Conservation (phyloP, 2,113 vertebrate genomes). For the Pantherophis guttatus region DNA sequence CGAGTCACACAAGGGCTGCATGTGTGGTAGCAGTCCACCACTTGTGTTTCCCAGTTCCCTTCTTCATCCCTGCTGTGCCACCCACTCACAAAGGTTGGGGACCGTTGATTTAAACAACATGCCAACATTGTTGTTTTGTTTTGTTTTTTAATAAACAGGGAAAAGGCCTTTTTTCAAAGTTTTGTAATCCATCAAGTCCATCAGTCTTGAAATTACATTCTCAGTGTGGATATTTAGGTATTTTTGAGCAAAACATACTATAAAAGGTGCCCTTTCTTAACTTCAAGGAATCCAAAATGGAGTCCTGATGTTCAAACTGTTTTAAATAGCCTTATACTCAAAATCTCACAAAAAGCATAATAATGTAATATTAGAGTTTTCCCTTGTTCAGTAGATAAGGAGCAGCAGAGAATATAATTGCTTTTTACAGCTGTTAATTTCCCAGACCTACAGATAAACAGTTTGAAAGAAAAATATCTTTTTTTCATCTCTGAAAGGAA, state of each 20-base stretch:
- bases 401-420: neutral
- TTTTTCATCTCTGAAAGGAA: neutral
- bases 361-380: neutral
- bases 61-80: too few species aligned
- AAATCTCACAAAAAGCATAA: neutral
- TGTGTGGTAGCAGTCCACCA: too few species aligned
- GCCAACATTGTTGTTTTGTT: neutral
- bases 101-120: neutral
- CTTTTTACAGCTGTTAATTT: constrained; percentile 15
- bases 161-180: neutral
- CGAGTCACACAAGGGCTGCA: too few species aligned
- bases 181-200: neutral
- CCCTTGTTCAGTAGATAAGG: constrained; percentile 6
- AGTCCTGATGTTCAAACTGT: neutral
- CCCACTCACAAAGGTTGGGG: too few species aligned
- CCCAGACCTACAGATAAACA: neutral
- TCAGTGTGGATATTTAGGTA: neutral
- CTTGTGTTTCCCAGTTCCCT: too few species aligned
- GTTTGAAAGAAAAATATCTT: constrained; percentile 6
- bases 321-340: neutral
- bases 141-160: neutral
- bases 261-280: neutral
- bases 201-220: neutral
- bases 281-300: neutral
- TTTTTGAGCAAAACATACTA: neutral